Base-by-base conservation (phyloP, 1,140 invertebrate genomes). In the Copidosoma floridanum region DNA sequence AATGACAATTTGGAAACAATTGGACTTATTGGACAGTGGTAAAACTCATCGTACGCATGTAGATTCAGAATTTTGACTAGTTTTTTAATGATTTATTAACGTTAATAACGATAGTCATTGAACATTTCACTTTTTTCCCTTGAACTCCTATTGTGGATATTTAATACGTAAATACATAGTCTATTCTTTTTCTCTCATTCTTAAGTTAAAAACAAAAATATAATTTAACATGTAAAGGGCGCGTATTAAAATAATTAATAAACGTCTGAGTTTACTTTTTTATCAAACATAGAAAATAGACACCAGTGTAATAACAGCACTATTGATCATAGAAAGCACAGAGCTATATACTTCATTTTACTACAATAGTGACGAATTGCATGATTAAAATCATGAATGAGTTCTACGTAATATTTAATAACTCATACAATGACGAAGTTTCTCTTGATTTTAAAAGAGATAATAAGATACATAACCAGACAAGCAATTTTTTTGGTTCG, bases 271-370 rank as follows among this genome's bases (percentile, higher is more conserved):
- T 32, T 32, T 32, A 8, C 10, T 41, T 41, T 51, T 51, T 51
- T 35, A 51, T 51, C 29, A 58, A 40, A 51, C 23, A 58, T 32
- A 58, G 50, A 50, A 58, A 24, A 57, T n/a, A n/a, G n/a, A n/a
- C n/a, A n/a, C n/a, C n/a, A n/a, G n/a, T n/a, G n/a, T n/a, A n/a
- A n/a, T n/a, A n/a, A n/a, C n/a, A n/a, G n/a, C n/a, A n/a, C n/a
- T n/a, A n/a, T n/a, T n/a, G n/a, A n/a, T n/a, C n/a, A n/a, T n/a
- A n/a, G n/a, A n/a, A n/a, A n/a, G n/a, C n/a, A n/a, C n/a, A 12
- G 1, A 1, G 5, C 12, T 35, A 32, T 18, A 32, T 23, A 20
- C 16, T 41, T 41, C 32, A 37, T 38, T 37, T 51, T n/a, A n/a
- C n/a, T n/a, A n/a, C n/a, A n/a, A n/a, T n/a, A n/a, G n/a, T n/a